Evolutionary conservation across 2,797 vertebrate species (phyloP).

Genomic region (Gambelia wislizenii): DNA sequence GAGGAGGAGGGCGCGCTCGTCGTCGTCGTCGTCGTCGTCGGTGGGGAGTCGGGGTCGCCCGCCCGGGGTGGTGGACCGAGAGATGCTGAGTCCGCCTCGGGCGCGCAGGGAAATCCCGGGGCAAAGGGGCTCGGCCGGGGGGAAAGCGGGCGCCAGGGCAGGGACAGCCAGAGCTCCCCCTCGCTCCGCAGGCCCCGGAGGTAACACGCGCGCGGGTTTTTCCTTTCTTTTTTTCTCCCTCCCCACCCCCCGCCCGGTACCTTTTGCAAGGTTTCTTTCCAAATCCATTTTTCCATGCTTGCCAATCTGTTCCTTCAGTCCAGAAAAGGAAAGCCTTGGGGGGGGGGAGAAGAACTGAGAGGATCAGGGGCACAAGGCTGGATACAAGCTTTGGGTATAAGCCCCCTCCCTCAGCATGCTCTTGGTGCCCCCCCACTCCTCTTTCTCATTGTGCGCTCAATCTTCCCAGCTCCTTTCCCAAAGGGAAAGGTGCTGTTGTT

Average conservation of each 20-base stretch:
- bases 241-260: too few relatives aligned
- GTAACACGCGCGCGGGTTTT: background rate
- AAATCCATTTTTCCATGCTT: background rate
- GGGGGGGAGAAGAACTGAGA: too few relatives aligned
- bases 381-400: background rate
- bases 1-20: conserved; percentile 4
- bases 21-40: too few relatives aligned
- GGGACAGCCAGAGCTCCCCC: conserved; percentile 14
- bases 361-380: background rate
- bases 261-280: conserved; percentile 13
- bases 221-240: background rate
- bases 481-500: too few relatives aligned
- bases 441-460: background rate
- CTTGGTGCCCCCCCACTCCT: background rate
- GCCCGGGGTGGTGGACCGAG: conserved; percentile 1
- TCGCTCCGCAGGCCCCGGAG: background rate
- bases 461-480: background rate
- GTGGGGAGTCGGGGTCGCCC: conserved; percentile 1
- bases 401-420: background rate
- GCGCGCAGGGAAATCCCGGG: conserved; percentile 6
- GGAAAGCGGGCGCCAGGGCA: background rate
- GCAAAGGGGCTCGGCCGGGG: conserved; percentile 10
- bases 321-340: background rate
- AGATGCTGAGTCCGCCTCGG: background rate
- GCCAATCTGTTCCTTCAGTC: background rate